These are phyloP conservation scores for Sepioteuthis lessoniana DNA, from an alignment of 2,888 invertebrate genomes.

Conservation along the genomic window DNA sequence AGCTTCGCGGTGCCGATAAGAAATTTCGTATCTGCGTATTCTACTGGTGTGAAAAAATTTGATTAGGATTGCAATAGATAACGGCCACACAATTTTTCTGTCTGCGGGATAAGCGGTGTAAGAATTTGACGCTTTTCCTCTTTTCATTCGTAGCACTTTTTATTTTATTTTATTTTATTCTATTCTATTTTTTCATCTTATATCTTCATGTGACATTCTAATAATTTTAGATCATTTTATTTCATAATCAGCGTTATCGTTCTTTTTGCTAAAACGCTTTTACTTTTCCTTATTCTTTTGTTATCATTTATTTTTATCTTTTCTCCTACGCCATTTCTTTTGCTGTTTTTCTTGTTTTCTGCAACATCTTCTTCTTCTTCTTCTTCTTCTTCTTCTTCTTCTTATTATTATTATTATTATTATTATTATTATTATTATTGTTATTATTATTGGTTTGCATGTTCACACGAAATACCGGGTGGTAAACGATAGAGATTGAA, in stretches of 20 bases:
- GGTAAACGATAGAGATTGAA: too few relatives aligned
- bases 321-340: neutral
- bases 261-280: neutral
- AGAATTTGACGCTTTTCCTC: neutral
- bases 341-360: neutral
- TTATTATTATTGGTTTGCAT: too few relatives aligned
- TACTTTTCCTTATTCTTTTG: neutral
- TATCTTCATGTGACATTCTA: neutral
- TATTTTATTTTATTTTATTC: too few relatives aligned
- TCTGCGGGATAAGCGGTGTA: neutral
- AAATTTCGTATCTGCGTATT: neutral
- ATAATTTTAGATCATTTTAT: neutral
- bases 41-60: conserved; percentile 21
- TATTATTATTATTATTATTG: too few relatives aligned
- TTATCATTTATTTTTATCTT: neutral
- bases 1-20: neutral
- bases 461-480: too few relatives aligned
- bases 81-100: neutral
- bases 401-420: too few relatives aligned
- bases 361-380: too few relatives aligned
- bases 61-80: neutral
- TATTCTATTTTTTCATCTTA: too few relatives aligned
- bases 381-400: too few relatives aligned
- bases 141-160: neutral
- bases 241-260: neutral